Conservation (phyloP, 2,113 vertebrate species). For the Sitta europaea region DNA sequence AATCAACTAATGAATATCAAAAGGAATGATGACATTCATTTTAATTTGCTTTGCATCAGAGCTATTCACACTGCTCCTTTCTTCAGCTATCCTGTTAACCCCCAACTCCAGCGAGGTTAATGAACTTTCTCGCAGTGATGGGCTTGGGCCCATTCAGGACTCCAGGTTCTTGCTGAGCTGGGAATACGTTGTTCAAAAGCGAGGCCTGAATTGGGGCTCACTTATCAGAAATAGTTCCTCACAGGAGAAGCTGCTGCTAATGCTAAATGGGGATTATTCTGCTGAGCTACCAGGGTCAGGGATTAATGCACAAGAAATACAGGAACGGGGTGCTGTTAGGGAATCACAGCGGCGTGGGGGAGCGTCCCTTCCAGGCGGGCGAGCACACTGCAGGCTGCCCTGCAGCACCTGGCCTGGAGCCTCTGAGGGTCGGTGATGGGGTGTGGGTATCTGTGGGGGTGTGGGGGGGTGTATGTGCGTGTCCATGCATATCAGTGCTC, state of each 20-base stretch:
- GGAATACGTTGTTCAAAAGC: constrained; percentile 72
- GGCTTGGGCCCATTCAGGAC: constrained; percentile 71
- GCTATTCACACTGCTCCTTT: constrained; percentile 73
- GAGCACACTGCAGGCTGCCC: neutral
- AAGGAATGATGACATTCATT: constrained; percentile 80
- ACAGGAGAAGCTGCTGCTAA: constrained; percentile 71
- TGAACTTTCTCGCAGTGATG: constrained; percentile 78
- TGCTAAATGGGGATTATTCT: constrained; percentile 80
- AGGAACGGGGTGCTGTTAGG: constrained; percentile 49
- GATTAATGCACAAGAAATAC: constrained; percentile 70
- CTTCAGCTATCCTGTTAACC: constrained; percentile 78
- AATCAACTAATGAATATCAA: constrained; percentile 85
- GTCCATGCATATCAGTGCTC: accelerated
- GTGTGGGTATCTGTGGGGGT: accelerated
- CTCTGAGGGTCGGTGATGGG: neutral
- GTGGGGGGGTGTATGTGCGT: accelerated
- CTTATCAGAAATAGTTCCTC: constrained; percentile 76
- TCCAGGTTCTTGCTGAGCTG: constrained; percentile 72
- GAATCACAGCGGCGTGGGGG: neutral
- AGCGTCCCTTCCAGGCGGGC: neutral
- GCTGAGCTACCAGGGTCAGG: constrained; percentile 71
- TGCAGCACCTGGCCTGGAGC: constrained; percentile 32
- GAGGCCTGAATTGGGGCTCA: constrained; percentile 64
- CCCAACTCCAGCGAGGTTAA: constrained; percentile 75
- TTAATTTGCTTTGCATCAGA: constrained; percentile 81